A percentile compares a stretch with the other conserved stretches of the same genome.
Conservation (phyloP, 2,888 invertebrate genomes). For the Plutella xylostella region DNA sequence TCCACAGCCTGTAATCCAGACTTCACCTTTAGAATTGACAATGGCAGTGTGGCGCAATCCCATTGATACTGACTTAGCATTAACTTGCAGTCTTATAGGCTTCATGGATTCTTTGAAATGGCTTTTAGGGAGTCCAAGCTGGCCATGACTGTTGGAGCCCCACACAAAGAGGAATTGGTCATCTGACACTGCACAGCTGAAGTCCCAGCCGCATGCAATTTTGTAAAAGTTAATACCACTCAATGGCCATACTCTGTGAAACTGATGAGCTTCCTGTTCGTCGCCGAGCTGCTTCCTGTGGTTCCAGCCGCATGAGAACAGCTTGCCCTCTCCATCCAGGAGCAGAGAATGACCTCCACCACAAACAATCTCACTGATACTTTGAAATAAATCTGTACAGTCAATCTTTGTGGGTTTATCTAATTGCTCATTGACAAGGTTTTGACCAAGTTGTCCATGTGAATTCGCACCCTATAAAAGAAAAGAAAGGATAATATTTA, state of each 20-base stretch:
- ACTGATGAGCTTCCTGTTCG: conserved; percentile 57
- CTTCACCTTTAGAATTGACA: conserved; percentile 70
- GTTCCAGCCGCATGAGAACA: conserved; percentile 85
- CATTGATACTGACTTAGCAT: conserved; percentile 72
- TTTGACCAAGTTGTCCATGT: conserved; percentile 83
- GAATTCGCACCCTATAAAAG: conserved; percentile 85
- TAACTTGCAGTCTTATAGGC: conserved; percentile 51
- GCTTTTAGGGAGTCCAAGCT: conserved; percentile 74
- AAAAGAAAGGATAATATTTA: background rate
- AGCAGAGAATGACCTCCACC: conserved; percentile 84
- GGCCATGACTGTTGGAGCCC: conserved; percentile 86
- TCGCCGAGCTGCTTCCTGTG: conserved; percentile 78
- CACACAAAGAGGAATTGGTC: conserved; percentile 79
- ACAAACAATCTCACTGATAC: conserved; percentile 74
- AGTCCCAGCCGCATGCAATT: conserved; percentile 86
- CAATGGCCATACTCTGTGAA: conserved; percentile 72
- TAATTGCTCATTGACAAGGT: conserved; percentile 75
- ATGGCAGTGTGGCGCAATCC: conserved; percentile 77
- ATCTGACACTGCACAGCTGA: conserved; percentile 79
- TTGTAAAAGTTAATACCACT: conserved; percentile 69
- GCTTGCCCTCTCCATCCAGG: conserved; percentile 73
- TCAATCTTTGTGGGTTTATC: conserved; percentile 58
- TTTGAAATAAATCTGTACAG: conserved; percentile 42
- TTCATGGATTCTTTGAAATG: conserved; percentile 44
- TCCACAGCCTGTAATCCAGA: conserved; percentile 75